A percentile compares a stretch with the other conserved stretches of the same genome.
phyloP scores from a whole-genome alignment of 2,797 vertebrate genomes.

The Sebastes steindachneri region DNA sequence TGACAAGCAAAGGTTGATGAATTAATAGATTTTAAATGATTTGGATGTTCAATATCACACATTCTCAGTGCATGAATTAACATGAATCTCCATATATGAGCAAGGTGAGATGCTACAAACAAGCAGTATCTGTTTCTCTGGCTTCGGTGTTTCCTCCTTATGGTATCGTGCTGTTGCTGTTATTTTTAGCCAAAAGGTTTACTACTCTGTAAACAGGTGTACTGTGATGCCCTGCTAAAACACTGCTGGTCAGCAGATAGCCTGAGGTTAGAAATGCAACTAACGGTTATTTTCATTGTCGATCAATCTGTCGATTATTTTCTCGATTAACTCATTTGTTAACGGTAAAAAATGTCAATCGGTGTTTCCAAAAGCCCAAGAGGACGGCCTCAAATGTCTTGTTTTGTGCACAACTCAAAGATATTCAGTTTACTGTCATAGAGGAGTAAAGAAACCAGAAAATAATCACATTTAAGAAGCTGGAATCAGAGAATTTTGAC shows the following conservation, averaged over 20 bases:
- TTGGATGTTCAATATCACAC: constrained; percentile 42
- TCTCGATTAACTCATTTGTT: too few species aligned
- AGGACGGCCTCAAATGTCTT: too few species aligned
- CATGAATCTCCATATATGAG: constrained; percentile 57
- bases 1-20: constrained; percentile 11
- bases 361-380: too few species aligned
- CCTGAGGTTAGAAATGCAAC: background rate
- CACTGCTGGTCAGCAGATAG: background rate
- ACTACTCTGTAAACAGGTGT: background rate
- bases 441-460: too few species aligned
- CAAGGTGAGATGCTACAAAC: constrained; percentile 63
- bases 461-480: too few species aligned
- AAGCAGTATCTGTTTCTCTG: constrained; percentile 31
- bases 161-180: background rate
- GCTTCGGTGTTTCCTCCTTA: background rate
- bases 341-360: too few species aligned
- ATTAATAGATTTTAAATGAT: constrained; percentile 33
- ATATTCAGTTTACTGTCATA: too few species aligned
- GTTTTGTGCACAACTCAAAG: too few species aligned
- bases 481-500: too few species aligned
- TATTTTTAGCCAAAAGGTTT: constrained; percentile 15
- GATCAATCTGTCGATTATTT: too few species aligned
- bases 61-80: constrained; percentile 56
- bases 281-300: background rate
- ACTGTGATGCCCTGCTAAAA: background rate